A percentile compares a stretch with the other conserved stretches of the same genome.
Conservation (phyloP, 2,113 vertebrate species). For the Opisthocomus hoazin region DNA sequence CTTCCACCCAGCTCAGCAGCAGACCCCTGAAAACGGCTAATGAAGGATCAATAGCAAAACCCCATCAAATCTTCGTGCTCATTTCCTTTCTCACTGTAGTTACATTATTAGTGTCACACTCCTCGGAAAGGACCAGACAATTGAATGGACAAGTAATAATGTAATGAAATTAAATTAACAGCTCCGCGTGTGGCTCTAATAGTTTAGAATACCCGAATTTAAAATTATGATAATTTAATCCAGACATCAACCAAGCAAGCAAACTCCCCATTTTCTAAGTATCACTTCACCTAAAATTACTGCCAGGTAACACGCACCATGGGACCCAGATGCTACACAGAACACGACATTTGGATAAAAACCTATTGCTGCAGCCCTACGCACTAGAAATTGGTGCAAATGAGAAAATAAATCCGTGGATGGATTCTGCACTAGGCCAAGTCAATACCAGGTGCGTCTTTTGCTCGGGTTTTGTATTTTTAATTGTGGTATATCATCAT, state of each 20-base stretch:
- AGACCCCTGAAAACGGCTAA: background rate
- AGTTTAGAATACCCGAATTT: slow-evolving; percentile 18
- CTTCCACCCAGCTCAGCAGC: background rate
- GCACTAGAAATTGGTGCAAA: background rate
- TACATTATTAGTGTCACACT: slow-evolving; percentile 10
- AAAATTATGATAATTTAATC: background rate
- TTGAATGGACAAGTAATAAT: slow-evolving; percentile 27
- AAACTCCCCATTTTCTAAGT: background rate
- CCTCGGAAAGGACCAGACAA: background rate
- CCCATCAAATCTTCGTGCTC: background rate
- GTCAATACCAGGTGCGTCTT: background rate
- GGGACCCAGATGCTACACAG: background rate
- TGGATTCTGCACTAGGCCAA: background rate
- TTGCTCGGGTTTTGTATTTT: background rate
- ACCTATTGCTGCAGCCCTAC: background rate
- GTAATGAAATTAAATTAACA: slow-evolving; percentile 59
- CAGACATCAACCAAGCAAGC: background rate
- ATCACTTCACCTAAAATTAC: background rate
- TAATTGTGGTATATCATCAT: background rate
- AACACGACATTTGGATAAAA: background rate
- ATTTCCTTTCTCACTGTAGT: slow-evolving; percentile 35
- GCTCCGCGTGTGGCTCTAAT: background rate
- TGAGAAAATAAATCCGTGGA: background rate
- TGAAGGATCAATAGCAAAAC: slow-evolving; percentile 37
- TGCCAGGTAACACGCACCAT: background rate